phyloP scores from a whole-genome alignment of 2,888 invertebrate species.

The Sesamia inferens region DNA sequence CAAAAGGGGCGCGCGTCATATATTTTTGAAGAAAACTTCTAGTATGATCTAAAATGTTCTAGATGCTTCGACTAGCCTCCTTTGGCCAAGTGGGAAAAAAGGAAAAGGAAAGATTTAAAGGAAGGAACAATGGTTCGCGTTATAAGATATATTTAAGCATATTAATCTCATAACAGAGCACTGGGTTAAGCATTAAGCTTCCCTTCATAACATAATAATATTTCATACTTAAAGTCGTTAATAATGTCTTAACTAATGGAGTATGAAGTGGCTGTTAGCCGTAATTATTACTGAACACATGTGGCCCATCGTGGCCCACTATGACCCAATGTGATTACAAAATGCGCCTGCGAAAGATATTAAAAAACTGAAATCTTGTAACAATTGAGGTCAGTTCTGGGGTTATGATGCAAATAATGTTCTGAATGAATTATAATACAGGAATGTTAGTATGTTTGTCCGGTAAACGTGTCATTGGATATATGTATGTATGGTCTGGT shows the following conservation, averaged over 20 bases:
- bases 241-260: constrained; percentile 52
- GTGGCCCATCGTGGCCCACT: constrained; percentile 27
- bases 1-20: too few relatives aligned
- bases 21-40: too few relatives aligned
- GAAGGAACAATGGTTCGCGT: too few relatives aligned
- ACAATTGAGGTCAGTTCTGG: constrained; percentile 40
- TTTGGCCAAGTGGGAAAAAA: too few relatives aligned
- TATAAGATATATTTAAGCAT: too few relatives aligned
- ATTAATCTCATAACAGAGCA: neutral
- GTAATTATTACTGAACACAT: constrained; percentile 56
- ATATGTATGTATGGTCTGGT: too few relatives aligned
- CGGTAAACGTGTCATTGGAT: neutral
- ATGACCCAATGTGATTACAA: constrained; percentile 33
- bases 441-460: neutral
- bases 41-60: too few relatives aligned
- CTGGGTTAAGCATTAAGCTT: neutral
- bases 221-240: constrained; percentile 36
- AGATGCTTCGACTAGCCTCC: too few relatives aligned
- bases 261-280: constrained; percentile 43
- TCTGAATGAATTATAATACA: constrained; percentile 9
- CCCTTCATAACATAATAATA: constrained; percentile 15
- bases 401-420: constrained; percentile 25
- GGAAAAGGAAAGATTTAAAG: too few relatives aligned
- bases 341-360: constrained; percentile 50
- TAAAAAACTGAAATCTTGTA: constrained; percentile 45